Base-by-base conservation (phyloP, 2,113 vertebrate species). In the Ciconia boyciana region DNA sequence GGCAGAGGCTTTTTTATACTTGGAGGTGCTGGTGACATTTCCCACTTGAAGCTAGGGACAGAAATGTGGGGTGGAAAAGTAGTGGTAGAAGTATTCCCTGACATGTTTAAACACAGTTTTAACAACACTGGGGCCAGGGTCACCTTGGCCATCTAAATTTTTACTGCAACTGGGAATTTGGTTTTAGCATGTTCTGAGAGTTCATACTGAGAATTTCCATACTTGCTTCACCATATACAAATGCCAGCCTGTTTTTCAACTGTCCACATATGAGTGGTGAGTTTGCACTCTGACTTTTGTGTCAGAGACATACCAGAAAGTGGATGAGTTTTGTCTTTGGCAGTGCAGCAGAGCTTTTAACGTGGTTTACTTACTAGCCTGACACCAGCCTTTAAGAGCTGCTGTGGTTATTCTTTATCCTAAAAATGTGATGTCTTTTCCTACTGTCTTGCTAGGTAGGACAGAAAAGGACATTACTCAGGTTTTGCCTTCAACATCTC, bases 1-100 rank as follows among this genome's bases (percentile, higher is more conserved):
- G 61, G 77, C 52, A 76, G 36, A 24, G 2, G 0, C 54, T 94
- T 85, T 88, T 94, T 75, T 54, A 69, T 48, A 41, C 32, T 87
- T 91, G 32, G 52, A 96, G 31, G 21, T 93, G 79, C 54, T 87
- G 78, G 52, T 90, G 70, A 82, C 70, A 79, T 85, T 94, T 93
- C 51, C 65, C n/a, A 64, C 69, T 89, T 89, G 61, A 89, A 94
- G 17, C 13, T 62, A 57, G 65, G 64, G 60, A 84, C 46, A 89
- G 64, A 91, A 81, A 78, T 12, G 51, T 41, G 25, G 46, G 32
- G 72, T 89, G 61, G 39, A 87, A 89, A 85, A 93, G 51, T 22
- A 78, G 29, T 6, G 4, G 55, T 58, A 58, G 57, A 91, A 75
- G 17, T 43, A 75, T 68, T 84, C 25, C 13, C 15, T 66, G 22